Evolutionary conservation across 2,797 vertebrate genomes (phyloP).

Genomic region (Danio choprae): DNA sequence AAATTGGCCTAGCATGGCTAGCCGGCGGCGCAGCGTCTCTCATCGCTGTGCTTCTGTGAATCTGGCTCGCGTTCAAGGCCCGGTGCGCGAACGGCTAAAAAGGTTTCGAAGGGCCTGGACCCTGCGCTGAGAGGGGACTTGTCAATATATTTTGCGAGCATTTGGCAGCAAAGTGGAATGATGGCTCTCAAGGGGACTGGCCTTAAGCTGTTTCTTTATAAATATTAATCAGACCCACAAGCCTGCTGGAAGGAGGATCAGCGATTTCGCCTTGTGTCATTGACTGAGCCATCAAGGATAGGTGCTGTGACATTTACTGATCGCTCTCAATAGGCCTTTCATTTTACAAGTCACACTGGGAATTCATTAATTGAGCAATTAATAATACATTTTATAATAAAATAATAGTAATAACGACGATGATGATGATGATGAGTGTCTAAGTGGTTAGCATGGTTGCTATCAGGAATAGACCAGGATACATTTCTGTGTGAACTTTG

Average conservation of each 20-base stretch:
- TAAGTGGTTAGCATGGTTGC: no score
- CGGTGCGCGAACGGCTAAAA: constrained; percentile 48
- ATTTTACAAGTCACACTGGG: background rate
- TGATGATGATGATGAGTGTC: no score
- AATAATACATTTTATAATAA: no score
- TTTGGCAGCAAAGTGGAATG: constrained; percentile 76
- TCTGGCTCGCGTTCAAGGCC: constrained; percentile 60
- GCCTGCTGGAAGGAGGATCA: constrained; percentile 79
- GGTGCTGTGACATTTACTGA: constrained; percentile 72
- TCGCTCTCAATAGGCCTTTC: background rate
- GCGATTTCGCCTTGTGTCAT: constrained; percentile 73
- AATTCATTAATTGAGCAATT: no score
- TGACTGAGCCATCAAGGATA: constrained; percentile 68
- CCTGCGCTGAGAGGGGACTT: constrained; percentile 69
- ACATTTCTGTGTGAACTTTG: no score
- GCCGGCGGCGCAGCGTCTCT: constrained; percentile 43
- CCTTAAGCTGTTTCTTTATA: constrained; percentile 81
- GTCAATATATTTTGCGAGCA: constrained; percentile 81
- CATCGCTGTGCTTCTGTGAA: constrained; percentile 63
- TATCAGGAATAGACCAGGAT: no score
- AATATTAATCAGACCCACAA: constrained; percentile 81
- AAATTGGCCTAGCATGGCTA: constrained; percentile 46
- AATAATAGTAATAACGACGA: no score
- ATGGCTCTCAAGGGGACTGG: constrained; percentile 78
- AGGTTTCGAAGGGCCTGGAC: constrained; percentile 57